Base-by-base conservation (phyloP, 2,888 invertebrate genomes). In the Drosophila gaucha region DNA sequence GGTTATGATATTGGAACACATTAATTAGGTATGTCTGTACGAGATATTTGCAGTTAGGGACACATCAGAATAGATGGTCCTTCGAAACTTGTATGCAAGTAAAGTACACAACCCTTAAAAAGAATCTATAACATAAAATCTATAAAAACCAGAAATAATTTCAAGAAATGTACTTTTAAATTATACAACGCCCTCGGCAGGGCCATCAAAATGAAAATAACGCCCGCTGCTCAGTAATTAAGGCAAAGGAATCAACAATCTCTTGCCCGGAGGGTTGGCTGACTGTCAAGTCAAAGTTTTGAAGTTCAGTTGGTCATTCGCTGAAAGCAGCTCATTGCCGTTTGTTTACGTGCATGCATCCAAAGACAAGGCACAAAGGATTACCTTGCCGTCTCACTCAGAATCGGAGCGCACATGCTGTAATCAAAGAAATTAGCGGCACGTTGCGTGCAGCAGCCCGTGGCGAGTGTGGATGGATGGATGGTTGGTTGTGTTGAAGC, bases 231-330 rank as follows among this genome's bases (percentile, higher is more conserved):
- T 78, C 72, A 69, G 78, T 84, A 75, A 86, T 84, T 82, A 88
- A 80, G 83, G 67, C 64, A 70, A 71, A 69, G 57, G 69, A 74
- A 80, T 69, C 76, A 74, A 67, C 69, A 72, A 44, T 66, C 41
- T 67, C 43, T 46, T 22, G 69, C 60, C 65, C 33, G 24, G 44
- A 36, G 78, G 78, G 73, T 74, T 67, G 57, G 54, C 36, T 60
- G 36, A 12, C 51, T 63, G 54, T 20, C 49, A 67, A 75, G 74
- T 80, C 69, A 69, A 87, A 86, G 84, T 82, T 80, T 84, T 80
- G 78, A 89, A 89, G 86, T 89, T 89, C 86, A 86, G 80, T 89
- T 88, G 89, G 89, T 88, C 89, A 88, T 80, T n/a, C n/a, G n/a
- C n/a, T 86, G 74, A 86, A 78, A 72, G 72, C 65, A 51, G 60